phyloP scores from a whole-genome alignment of 2,113 vertebrate genomes.

The Nanger granti region DNA sequence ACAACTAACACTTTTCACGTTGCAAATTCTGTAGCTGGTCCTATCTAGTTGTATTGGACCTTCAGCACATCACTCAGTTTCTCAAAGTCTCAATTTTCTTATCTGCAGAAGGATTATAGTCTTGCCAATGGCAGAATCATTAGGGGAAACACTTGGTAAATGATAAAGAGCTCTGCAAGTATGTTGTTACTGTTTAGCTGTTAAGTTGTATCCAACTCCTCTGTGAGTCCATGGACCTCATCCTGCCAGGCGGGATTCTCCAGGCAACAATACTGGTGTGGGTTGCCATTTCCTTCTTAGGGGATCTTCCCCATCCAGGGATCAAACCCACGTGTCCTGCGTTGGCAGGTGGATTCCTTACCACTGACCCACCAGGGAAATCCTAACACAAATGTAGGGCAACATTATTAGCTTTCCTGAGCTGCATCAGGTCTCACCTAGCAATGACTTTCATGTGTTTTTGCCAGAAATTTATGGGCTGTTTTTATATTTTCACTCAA shows the following conservation, averaged over 20 bases:
- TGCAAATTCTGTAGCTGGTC: background rate
- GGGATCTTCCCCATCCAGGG: background rate
- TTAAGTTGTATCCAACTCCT: background rate
- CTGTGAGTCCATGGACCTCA: background rate
- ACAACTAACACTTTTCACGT: too few relatives aligned
- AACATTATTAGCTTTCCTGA: background rate
- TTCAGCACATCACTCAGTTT: background rate
- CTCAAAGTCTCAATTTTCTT: background rate
- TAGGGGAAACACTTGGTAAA: background rate
- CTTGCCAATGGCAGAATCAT: background rate
- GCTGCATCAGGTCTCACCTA: background rate
- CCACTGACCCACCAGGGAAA: background rate
- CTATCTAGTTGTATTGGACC: too few relatives aligned
- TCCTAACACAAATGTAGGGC: background rate
- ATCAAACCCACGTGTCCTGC: background rate
- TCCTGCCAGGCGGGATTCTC: background rate
- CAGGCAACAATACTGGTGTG: background rate
- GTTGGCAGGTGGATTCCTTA: background rate
- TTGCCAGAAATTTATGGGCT: background rate
- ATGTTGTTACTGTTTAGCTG: background rate
- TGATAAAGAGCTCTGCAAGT: background rate
- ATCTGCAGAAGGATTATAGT: background rate
- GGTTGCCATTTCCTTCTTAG: background rate
- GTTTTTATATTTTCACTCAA: constrained; percentile 37
- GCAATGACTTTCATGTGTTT: background rate